Conservation (phyloP, 2,888 invertebrate species). For the Atethmia centrago region DNA sequence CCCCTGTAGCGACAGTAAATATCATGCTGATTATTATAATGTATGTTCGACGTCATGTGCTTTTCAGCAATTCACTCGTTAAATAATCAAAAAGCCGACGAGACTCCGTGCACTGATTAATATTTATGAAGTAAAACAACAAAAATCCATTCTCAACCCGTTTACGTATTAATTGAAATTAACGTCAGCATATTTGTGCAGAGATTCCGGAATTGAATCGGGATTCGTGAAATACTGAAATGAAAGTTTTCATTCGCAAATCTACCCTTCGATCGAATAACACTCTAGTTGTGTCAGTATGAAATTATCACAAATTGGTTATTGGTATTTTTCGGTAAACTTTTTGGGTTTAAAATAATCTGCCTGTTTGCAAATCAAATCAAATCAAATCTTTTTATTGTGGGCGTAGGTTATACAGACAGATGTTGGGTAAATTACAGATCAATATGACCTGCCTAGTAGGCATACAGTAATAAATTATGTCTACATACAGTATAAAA, state of each 20-base stretch:
- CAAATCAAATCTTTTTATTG: too few species aligned
- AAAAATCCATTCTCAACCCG: constrained; percentile 37
- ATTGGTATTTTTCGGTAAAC: constrained; percentile 49
- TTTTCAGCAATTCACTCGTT: constrained; percentile 8
- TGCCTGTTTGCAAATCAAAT: constrained; percentile 11
- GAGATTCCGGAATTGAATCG: constrained; percentile 44
- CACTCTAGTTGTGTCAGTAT: constrained; percentile 23
- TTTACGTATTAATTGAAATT: constrained; percentile 66
- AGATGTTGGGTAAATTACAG: too few species aligned
- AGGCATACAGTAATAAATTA: too few species aligned
- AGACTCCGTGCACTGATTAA: constrained; percentile 38
- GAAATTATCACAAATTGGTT: constrained; percentile 51
- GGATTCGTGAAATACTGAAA: constrained; percentile 40
- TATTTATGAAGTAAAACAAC: constrained; percentile 52
- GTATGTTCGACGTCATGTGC: constrained; percentile 4
- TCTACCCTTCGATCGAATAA: constrained; percentile 13
- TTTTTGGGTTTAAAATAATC: constrained; percentile 35
- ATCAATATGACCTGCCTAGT: too few species aligned
- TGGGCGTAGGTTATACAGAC: too few species aligned
- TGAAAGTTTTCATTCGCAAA: constrained; percentile 32
- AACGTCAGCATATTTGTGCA: constrained; percentile 58
- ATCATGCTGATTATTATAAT: neutral
- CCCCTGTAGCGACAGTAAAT: neutral
- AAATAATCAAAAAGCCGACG: constrained; percentile 38
- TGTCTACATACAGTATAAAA: too few species aligned